phyloP scores from a whole-genome alignment of 2,113 vertebrate genomes.

The Mobula birostris region DNA sequence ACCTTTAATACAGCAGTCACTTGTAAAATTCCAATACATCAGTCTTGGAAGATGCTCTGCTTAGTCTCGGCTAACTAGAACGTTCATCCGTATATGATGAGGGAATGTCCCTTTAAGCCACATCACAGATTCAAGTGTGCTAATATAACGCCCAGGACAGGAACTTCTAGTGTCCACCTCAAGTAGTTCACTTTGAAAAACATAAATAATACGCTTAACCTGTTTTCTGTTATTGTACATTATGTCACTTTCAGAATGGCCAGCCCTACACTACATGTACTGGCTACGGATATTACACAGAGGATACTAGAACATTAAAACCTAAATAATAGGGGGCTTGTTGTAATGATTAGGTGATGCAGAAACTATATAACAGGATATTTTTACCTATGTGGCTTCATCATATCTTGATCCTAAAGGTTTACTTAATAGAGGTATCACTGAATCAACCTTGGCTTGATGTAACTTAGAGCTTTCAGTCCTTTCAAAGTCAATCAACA shows the following conservation, averaged over 20 bases:
- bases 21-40: neutral
- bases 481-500: too few species aligned
- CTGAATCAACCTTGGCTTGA: neutral
- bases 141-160: neutral
- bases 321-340: neutral
- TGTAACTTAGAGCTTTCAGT: too few species aligned
- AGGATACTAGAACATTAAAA: neutral
- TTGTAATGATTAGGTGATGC: conserved; percentile 5
- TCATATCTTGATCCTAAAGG: neutral
- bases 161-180: neutral
- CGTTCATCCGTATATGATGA: neutral
- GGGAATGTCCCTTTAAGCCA: neutral
- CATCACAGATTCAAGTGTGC: neutral
- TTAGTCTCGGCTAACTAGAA: neutral
- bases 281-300: neutral
- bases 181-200: neutral
- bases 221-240: neutral
- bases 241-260: neutral
- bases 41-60: neutral
- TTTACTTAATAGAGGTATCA: neutral
- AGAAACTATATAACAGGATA: neutral
- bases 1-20: neutral
- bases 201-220: neutral
- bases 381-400: neutral
- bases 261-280: neutral